These are phyloP conservation scores for Equus przewalskii DNA, from an alignment of 2,113 vertebrate genomes.

Conservation along the genomic window DNA sequence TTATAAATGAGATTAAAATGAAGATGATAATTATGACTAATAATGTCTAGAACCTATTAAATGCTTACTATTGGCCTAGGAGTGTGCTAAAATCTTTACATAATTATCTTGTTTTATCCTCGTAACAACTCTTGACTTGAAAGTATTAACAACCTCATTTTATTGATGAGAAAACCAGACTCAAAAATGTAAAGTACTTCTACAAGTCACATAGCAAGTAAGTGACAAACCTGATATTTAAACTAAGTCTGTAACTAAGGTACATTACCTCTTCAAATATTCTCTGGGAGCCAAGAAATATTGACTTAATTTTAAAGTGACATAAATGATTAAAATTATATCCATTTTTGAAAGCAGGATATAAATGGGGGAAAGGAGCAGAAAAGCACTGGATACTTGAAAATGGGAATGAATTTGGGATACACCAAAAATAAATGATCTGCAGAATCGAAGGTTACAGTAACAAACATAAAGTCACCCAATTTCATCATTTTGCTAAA, in stretches of 20 bases:
- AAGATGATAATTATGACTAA: constrained; percentile 59
- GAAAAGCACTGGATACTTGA: constrained; percentile 59
- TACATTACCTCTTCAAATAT: constrained; percentile 71
- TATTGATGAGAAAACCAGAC: constrained; percentile 51
- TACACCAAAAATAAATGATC: constrained; percentile 76
- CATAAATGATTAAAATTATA: constrained; percentile 74
- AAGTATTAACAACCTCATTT: constrained; percentile 44
- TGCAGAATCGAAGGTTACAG: constrained; percentile 60
- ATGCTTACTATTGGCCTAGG: not conserved
- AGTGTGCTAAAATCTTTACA: not conserved
- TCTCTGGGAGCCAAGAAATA: constrained; percentile 66
- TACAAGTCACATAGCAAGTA: constrained; percentile 59
- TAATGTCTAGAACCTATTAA: constrained; percentile 54
- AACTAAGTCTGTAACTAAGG: constrained; percentile 71
- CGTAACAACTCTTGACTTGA: not conserved
- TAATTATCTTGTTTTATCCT: constrained; percentile 59
- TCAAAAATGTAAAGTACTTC: not conserved
- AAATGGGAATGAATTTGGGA: constrained; percentile 54
- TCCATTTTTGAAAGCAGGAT: constrained; percentile 63
- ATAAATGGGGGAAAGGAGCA: constrained; percentile 50
- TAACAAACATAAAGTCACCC: constrained; percentile 71
- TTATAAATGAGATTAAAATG: constrained; percentile 52
- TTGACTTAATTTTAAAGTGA: constrained; percentile 77
- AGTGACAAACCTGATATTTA: constrained; percentile 69
- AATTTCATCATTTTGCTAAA: constrained; percentile 79